Conservation (phyloP, 1,140 invertebrate genomes). For the Drosophila elegans region DNA sequence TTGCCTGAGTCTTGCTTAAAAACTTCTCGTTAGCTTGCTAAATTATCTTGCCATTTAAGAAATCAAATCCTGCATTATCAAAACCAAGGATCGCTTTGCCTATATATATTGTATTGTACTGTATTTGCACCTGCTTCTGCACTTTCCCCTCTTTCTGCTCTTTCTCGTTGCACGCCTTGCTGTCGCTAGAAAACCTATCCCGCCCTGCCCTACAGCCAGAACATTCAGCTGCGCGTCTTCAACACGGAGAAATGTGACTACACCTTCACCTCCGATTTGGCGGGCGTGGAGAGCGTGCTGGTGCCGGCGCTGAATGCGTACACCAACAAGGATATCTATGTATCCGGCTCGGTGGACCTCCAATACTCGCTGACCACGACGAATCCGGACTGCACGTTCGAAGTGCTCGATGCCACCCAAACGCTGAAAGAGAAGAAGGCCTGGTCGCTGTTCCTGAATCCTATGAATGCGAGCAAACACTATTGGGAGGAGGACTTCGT, state of each 20-base stretch:
- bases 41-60: too few relatives aligned
- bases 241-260: conserved; percentile 87
- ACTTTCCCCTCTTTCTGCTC: neutral
- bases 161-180: conserved; percentile 50
- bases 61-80: too few relatives aligned
- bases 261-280: conserved; percentile 41
- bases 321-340: conserved; percentile 68
- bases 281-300: conserved; percentile 12
- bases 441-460: conserved; percentile 85
- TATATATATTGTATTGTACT: conserved; percentile 3
- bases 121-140: conserved; percentile 10
- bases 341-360: neutral
- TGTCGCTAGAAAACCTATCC: conserved; percentile 87
- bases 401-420: neutral
- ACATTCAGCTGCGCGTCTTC: conserved; percentile 89
- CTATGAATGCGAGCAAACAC: conserved; percentile 14
- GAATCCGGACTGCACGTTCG: conserved; percentile 19
- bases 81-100: neutral
- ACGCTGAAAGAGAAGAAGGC: conserved; percentile 35
- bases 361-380: conserved; percentile 17
- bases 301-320: conserved; percentile 73
- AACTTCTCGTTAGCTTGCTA: too few relatives aligned
- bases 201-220: conserved; percentile 86
- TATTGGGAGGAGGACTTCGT: conserved; percentile 60
- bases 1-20: too few relatives aligned